Base-by-base conservation (phyloP, 1,140 invertebrate species). In the Eufriesea mexicana region DNA sequence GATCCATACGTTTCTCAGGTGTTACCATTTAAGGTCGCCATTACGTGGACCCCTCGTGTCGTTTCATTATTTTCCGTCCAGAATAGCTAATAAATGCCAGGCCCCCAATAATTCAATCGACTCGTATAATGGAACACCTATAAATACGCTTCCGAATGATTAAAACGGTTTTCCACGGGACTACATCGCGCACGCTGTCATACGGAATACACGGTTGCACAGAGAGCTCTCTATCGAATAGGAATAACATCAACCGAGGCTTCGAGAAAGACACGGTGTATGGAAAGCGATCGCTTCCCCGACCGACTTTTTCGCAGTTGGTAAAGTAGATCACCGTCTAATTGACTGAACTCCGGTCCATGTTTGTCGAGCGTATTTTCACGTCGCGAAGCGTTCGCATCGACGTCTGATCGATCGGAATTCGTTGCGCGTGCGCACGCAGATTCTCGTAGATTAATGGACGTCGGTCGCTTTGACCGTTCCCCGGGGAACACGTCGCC, bases 311-410 rank as follows among this genome's bases (percentile, higher is more conserved):
- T 87, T 87, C 68, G 9, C 49, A 5, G 20, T 18, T 16, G 28
- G 16, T 51, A 85, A 88, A 86, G 84, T 88, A 86, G 85, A 88
- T 88, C 87, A 87, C 54, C 59, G 74, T 78, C 75, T 87, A 87
- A 88, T 88, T 87, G 87, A 84, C 79, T 73, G 59, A 49, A 76
- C 12, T 16, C 49, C 25, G 35, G 10, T 49, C 45, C 72, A 23
- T 72, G 59, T 64, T 64, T 35, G 55, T 80, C 80, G 80, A 66
- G 67, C 61, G 81, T 18, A 54, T 78, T 78, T 83, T 78, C 81
- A 47, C 66, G 67, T 70, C 68, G 82, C 75, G 73, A 86, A 67
- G 79, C 71, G 80, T 42, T 71, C 57, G 47, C 57, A 76, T 54
- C 51, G 84, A 70, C 84, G 54, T 54, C 79, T 61, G 67, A 87